These are phyloP conservation scores for Linepithema humile DNA, from an alignment of 1,140 invertebrate genomes.

Conservation along the genomic window DNA sequence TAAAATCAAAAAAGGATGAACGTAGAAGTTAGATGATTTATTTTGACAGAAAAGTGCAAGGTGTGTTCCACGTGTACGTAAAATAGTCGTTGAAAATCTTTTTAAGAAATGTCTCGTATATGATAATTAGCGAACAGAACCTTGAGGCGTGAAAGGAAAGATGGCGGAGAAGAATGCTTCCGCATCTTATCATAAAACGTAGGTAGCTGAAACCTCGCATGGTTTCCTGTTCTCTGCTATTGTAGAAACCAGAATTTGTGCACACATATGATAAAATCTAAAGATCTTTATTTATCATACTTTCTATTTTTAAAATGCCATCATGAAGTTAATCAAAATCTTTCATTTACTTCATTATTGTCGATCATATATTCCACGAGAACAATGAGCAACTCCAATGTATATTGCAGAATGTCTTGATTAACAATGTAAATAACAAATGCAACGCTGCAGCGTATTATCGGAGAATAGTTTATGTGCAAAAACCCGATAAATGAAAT, in stretches of 20 bases:
- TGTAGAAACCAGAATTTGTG: not conserved
- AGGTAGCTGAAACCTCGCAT: constrained; percentile 14
- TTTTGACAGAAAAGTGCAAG: not conserved
- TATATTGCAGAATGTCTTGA: not conserved
- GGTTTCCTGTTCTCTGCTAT: not conserved
- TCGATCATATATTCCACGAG: not conserved
- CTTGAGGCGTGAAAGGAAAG: constrained; percentile 75
- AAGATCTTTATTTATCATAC: not conserved
- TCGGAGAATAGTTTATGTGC: not conserved
- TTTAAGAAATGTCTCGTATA: constrained; percentile 54
- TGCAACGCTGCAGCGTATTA: not conserved
- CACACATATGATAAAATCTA: too few relatives aligned
- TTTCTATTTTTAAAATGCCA: not conserved
- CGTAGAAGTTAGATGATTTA: not conserved
- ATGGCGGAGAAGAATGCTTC: constrained; percentile 48
- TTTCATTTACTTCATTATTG: not conserved
- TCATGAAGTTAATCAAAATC: not conserved
- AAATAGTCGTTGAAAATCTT: constrained; percentile 15
- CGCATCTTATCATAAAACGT: constrained; percentile 2
- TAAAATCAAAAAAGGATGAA: not conserved
- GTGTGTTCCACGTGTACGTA: not conserved
- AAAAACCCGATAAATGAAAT: constrained; percentile 31
- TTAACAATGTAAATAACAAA: not conserved
- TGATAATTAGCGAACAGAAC: constrained; percentile 70
- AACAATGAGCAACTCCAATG: not conserved